Percentiles rank a stretch among this genome's conserved stretches.
These are phyloP conservation scores for Thamnophis sirtalis DNA, from an alignment of 2,113 vertebrate species.

Conservation along the genomic window DNA sequence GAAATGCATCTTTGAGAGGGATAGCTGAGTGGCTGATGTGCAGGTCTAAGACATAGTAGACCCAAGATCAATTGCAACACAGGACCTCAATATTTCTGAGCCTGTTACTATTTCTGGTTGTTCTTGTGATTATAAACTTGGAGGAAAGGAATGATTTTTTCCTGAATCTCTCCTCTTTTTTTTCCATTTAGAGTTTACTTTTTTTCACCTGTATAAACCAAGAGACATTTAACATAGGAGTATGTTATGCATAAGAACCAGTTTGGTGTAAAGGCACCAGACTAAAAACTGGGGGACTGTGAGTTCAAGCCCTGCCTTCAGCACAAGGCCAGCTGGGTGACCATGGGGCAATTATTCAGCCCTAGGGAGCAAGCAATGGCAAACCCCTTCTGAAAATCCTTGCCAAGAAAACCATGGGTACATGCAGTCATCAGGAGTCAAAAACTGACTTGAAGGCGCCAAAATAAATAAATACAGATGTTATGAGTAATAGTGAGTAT, in stretches of 20 bases:
- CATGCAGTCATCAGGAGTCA: not conserved
- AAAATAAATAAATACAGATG: not conserved
- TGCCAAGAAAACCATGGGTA: not conserved
- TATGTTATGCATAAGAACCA: not conserved
- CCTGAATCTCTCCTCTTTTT: not conserved
- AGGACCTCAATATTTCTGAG: not conserved
- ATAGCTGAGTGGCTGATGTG: not conserved
- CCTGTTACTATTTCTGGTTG: not conserved
- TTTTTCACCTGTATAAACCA: not conserved
- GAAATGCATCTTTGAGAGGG: not conserved
- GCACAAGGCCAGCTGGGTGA: not conserved
- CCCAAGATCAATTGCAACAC: not conserved
- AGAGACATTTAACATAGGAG: not conserved
- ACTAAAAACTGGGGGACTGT: not conserved
- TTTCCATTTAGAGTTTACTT: not conserved
- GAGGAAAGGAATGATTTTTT: not conserved
- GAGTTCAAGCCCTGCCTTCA: not conserved
- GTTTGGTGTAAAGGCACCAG: not conserved
- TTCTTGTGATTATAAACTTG: not conserved
- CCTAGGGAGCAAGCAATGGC: not conserved
- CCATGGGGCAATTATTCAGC: not conserved
- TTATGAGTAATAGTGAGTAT: not conserved
- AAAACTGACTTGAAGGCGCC: not conserved
- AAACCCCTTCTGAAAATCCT: not conserved
- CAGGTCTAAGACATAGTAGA: not conserved